Base-by-base conservation (phyloP, 2,113 vertebrate species). In the Prinia subflava region DNA sequence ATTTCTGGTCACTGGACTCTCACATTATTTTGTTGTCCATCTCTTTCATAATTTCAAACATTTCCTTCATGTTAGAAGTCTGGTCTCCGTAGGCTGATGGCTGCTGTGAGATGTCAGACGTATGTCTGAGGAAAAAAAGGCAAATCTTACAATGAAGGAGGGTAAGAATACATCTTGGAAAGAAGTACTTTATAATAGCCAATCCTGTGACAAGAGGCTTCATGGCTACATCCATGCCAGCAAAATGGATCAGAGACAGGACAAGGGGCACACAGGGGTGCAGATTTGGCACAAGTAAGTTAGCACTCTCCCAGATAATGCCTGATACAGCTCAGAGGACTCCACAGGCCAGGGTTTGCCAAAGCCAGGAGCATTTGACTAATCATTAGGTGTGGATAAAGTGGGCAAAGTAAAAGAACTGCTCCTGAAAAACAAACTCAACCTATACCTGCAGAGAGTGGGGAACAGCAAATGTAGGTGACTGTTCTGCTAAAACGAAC, bases 41-140 rank as follows among this genome's bases (percentile, higher is more conserved):
- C 18, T 16, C 7, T 28, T 28, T 13, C 33, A 35, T 22, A 0
- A 44, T 55, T 53, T 71, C 30, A 4, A 19, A 15, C 16, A 71
- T 39, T 53, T 71, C 28, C 49, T 39, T 33, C 23, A 22, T 10
- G 9, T 0, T 10, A 59, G 22, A 25, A 73, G 3, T 16, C 22
- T 49, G 39, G 39, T 39, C 39, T 39, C 10, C 22, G 10, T 2
- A 20, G 59, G 6, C 10, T 50, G 42, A 13, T n/a, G 19, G 11
- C 49, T 89, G 63, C 10, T 5, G 2, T 0, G 0, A 8, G 24
- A 1, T 28, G 19, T 33, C 28, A 53, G 4, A 4, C 7, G 2
- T 15, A 49, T 57, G 10, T 22, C 81, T 87, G 59, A 46, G 21
- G 68, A 22, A 68, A 68, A 83, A 71, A 50, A 76, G 6, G 4